phyloP scores from a whole-genome alignment of 2,797 vertebrate species.

The Falco concolor region DNA sequence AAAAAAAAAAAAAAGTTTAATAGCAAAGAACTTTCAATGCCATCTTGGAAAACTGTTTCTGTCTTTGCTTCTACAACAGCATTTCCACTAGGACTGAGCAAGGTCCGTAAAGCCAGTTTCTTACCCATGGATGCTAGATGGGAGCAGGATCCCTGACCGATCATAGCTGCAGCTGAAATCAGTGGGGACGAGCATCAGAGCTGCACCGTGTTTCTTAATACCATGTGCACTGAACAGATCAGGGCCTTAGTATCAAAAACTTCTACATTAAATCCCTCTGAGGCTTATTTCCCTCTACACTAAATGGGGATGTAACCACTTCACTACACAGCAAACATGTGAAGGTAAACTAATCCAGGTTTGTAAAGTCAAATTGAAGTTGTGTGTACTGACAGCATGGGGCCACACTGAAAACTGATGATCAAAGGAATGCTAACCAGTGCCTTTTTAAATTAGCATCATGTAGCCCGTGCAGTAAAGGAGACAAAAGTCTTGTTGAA shows the following conservation, averaged over 20 bases:
- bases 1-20: neutral
- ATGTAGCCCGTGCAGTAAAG: neutral
- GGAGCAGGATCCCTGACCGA: neutral
- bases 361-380: slow-evolving; percentile 7
- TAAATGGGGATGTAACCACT: neutral
- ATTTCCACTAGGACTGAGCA: neutral
- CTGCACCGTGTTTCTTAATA: neutral
- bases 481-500: neutral
- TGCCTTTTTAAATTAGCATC: neutral
- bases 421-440: neutral
- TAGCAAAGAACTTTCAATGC: neutral
- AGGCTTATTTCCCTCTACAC: neutral
- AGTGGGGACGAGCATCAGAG: neutral
- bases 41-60: neutral
- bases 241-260: neutral
- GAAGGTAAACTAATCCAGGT: slow-evolving; percentile 16
- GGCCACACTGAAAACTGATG: neutral
- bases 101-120: neutral
- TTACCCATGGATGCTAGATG: neutral
- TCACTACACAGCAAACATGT: neutral
- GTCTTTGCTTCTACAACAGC: neutral
- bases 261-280: neutral
- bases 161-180: neutral
- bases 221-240: neutral
- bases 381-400: neutral